These are phyloP conservation scores for Guaruba guarouba DNA, from an alignment of 2,113 vertebrate genomes.

Conservation along the genomic window DNA sequence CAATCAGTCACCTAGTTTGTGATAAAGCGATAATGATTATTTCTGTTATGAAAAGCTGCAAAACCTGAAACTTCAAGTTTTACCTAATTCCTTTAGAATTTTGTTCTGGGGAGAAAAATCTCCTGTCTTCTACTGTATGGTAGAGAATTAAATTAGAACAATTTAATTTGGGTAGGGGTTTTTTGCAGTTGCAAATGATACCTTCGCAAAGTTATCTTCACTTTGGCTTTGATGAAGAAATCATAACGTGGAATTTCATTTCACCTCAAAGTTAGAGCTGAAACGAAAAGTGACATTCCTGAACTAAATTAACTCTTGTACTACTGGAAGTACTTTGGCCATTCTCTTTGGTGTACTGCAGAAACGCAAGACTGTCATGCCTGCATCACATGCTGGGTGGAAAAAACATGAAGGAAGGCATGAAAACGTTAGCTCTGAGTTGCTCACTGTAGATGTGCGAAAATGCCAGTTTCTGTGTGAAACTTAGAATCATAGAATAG, in stretches of 20 bases:
- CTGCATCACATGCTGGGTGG: background rate
- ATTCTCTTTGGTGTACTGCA: background rate
- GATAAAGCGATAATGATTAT: background rate
- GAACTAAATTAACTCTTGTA: background rate
- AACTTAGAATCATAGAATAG: background rate
- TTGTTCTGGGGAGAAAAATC: background rate
- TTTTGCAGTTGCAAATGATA: background rate
- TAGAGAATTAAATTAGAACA: background rate
- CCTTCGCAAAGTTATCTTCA: rapidly evolving
- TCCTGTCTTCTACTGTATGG: background rate
- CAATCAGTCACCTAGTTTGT: background rate
- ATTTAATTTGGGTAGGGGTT: background rate
- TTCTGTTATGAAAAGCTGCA: background rate
- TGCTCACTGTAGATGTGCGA: background rate
- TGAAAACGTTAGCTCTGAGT: background rate
- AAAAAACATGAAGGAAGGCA: background rate
- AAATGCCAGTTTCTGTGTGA: background rate
- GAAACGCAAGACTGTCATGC: background rate
- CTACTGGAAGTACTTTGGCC: background rate
- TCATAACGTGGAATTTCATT: background rate
- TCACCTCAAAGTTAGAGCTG: rapidly evolving
- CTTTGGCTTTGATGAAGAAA: background rate
- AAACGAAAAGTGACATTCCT: background rate
- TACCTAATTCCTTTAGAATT: background rate
- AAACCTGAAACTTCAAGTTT: background rate